Base-by-base conservation (phyloP, 2,113 vertebrate genomes). In the Corythornis cristatus region DNA sequence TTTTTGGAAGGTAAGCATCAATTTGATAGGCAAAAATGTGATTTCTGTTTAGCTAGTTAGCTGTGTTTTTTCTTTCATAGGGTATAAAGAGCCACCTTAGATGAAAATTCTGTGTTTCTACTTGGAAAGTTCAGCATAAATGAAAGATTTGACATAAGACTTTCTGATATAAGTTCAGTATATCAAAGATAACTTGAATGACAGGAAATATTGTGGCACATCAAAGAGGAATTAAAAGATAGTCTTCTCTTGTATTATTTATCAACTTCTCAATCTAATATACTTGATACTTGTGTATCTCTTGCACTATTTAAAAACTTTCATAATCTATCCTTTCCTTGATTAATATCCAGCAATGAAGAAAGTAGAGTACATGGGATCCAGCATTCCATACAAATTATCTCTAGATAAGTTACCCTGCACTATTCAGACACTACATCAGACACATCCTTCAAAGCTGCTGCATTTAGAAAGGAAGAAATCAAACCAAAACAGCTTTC, bases 51-150 rank as follows among this genome's bases (percentile, higher is more conserved):
- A 83, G 67, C 15, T 83, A 77, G 35, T 74, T 53, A 68, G 20
- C 29, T 51, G 6, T 33, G 26, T 75, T 35, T 75, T 62, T 93
- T 72, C 50, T 88, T 66, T 25, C 77, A 86, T 67, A 67, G 5
- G 35, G 53, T 79, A 95, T 66, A 90, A 95, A 89, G 31, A 81
- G 19, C 26, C 70, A 71, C 86, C 87, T 57, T 87, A 86, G 89
- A 94, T 82, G 83, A 83, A 75, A 93, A 93, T 83, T 92, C 66
- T 77, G 54, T 75, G 45, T 48, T 96, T 86, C 60, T 66, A 48
- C 43, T 84, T 86, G 40, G 64, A 88, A 96, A 95, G 60, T 72
- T 95, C 85, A 95, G 86, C 71, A 90, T 82, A 95, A 96, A 88
- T 53, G 46, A 96, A 97, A 97, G 86, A 88, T 91, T 93, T 96